Evolutionary conservation across 2,797 vertebrate species (phyloP).

Genomic region (Rhabdomys pumilio): DNA sequence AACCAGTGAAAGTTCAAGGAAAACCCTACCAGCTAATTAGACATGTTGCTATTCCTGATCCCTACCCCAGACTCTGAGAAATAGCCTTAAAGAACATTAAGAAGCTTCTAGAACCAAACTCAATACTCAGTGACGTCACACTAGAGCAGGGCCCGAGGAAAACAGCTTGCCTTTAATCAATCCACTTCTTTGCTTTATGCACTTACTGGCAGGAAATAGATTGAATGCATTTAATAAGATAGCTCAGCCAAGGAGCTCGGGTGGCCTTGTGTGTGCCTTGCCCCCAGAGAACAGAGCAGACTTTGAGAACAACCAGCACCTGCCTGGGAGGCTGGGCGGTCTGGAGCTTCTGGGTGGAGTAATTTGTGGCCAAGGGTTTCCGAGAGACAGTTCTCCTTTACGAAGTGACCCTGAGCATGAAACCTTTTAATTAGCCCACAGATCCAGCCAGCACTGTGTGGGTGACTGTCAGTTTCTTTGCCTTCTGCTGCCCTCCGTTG

Average conservation of each 20-base stretch:
- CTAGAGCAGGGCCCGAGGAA: conserved; percentile 67
- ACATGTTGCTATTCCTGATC: neutral
- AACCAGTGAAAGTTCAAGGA: neutral
- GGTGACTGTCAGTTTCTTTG: conserved; percentile 88
- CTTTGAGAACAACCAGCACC: conserved; percentile 38
- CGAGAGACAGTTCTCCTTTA: conserved; percentile 85
- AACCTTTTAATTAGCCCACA: conserved; percentile 88
- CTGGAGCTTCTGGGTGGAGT: conserved; percentile 18
- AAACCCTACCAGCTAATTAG: neutral
- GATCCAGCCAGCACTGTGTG: conserved; percentile 87
- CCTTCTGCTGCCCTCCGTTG: conserved; percentile 90
- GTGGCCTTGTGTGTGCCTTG: conserved; percentile 43
- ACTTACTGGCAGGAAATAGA: conserved; percentile 65
- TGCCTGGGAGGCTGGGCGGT: conserved; percentile 24
- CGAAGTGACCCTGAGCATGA: conserved; percentile 84
- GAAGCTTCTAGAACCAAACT: conserved; percentile 69
- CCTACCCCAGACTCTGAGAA: neutral
- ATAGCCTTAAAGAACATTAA: conserved; percentile 17
- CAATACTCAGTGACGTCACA: conserved; percentile 68
- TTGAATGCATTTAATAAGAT: conserved; percentile 76
- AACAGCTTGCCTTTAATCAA: conserved; percentile 56
- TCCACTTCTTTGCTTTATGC: neutral
- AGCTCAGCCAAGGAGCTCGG: conserved; percentile 63
- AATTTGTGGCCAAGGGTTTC: conserved; percentile 71
- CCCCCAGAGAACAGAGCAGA: conserved; percentile 52